phyloP scores from a whole-genome alignment of 2,113 vertebrate genomes.

The Lepisosteus oculatus region DNA sequence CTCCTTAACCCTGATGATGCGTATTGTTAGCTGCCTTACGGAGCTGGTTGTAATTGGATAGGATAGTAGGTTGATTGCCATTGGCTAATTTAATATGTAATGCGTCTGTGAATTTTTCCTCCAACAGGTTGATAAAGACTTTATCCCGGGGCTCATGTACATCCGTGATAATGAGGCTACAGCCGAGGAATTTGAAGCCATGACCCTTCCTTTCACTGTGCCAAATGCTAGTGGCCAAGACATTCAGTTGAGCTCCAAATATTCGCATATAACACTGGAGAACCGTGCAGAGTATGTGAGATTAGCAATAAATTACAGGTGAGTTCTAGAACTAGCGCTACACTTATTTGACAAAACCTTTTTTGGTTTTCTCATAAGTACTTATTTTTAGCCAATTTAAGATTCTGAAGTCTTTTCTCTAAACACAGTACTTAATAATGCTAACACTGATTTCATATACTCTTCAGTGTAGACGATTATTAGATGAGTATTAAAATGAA shows the following conservation, averaged over 20 bases:
- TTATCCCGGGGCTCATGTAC: constrained; percentile 97
- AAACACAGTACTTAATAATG: too few species aligned
- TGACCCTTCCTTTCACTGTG: constrained; percentile 94
- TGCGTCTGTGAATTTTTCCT: not conserved
- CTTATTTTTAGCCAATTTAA: too few species aligned
- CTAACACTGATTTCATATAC: too few species aligned
- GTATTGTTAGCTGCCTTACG: too few species aligned
- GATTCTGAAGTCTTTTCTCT: too few species aligned
- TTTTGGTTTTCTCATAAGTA: too few species aligned
- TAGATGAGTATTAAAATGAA: too few species aligned
- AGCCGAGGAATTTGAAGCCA: constrained; percentile 93
- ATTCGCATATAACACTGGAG: constrained; percentile 91
- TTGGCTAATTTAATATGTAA: too few species aligned
- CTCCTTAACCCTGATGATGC: not conserved
- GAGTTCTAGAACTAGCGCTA: constrained; percentile 17
- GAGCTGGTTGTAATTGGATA: too few species aligned
- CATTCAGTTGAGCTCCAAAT: constrained; percentile 93
- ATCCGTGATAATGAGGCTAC: constrained; percentile 96
- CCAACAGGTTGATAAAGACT: constrained; percentile 94
- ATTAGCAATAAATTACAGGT: constrained; percentile 96
- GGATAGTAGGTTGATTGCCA: too few species aligned
- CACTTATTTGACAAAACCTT: too few species aligned
- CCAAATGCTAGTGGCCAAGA: constrained; percentile 95
- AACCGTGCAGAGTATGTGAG: constrained; percentile 92
- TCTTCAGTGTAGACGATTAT: too few species aligned